phyloP scores from a whole-genome alignment of 53 echinoderm and acorn worm genomes.

The Echinometra lucunter region DNA sequence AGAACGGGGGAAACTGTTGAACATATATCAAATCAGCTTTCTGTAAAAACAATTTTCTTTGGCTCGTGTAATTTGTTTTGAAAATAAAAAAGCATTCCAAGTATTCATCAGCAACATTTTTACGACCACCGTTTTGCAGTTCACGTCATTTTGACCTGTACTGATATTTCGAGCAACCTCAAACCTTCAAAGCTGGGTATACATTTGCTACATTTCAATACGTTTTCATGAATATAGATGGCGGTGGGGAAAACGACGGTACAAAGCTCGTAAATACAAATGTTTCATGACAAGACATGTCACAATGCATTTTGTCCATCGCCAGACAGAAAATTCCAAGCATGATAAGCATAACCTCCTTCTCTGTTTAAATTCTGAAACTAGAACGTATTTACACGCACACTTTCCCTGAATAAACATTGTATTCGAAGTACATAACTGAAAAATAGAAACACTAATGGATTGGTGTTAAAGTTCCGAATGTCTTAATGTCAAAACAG shows the following conservation, averaged over 20 bases:
- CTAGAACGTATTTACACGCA: not conserved
- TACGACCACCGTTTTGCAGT: not conserved
- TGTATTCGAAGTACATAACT: not conserved
- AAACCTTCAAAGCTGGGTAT: not conserved
- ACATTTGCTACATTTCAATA: not conserved
- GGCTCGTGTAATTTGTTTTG: not conserved
- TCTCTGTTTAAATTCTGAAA: not conserved
- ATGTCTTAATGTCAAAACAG: not conserved
- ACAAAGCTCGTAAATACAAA: conserved; percentile 3
- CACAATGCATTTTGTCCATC: not conserved
- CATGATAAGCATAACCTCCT: not conserved
- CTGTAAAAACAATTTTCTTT: not conserved
- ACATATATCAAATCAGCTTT: not conserved
- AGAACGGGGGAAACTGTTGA: not conserved
- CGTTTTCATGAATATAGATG: conserved; percentile 29
- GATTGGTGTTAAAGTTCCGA: not conserved
- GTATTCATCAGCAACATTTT: not conserved
- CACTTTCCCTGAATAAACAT: not conserved
- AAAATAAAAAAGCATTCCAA: not conserved
- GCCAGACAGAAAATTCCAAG: not conserved
- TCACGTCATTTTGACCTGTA: not conserved
- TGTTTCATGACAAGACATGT: conserved; percentile 20
- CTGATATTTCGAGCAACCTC: not conserved
- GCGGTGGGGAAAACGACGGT: not conserved
- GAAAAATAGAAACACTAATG: not conserved